Base-by-base conservation (phyloP, 2,888 invertebrate genomes). In the Agrotis segetum region DNA sequence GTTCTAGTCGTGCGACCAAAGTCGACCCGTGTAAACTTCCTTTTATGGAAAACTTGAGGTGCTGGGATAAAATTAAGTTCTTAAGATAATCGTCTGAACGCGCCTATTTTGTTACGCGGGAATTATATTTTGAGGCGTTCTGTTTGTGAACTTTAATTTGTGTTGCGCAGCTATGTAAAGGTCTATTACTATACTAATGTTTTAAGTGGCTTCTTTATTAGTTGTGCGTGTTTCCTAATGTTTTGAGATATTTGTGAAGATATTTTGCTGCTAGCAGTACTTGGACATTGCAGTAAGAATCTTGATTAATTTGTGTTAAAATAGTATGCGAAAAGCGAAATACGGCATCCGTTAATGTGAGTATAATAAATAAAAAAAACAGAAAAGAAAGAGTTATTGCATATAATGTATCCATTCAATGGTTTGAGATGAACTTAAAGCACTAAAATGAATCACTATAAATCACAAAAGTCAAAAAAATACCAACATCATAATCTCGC, bases 51-150 rank as follows among this genome's bases (percentile, higher is more conserved):
- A 89, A 88, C 88, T 89, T 89, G 77, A 87, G 84, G 85, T 85
- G 82, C 81, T 82, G 71, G 85, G 82, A 88, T 90, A 82, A 85
- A 92, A 91, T 90, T 88, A 90, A 88, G 83, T 84, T 88, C 81
- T 85, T 85, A 85, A 85, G 82, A 75, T 83, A 82, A 85, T 70
- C 77, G 77, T 79, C 75, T 84, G 24, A 75, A 62, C 66, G 50
- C 61, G 58, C 73, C 68, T 79, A 70, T 84, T 68, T 75, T 71
- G 72, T 75, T 70, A 63, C 58, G 64, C 65, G 65, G 21, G 71
- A 69, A 79, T 81, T 64, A 74, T 58, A 77, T 61, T 77, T 55
- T 50, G 53, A 76, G 64, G 59, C 66, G 60, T 68, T 69, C 55
- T 71, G 70, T 77, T 77, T 53, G 56, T 77, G 63, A 61, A 74